Conservation (phyloP, 1,140 invertebrate genomes). For the Dreissena polymorpha region DNA sequence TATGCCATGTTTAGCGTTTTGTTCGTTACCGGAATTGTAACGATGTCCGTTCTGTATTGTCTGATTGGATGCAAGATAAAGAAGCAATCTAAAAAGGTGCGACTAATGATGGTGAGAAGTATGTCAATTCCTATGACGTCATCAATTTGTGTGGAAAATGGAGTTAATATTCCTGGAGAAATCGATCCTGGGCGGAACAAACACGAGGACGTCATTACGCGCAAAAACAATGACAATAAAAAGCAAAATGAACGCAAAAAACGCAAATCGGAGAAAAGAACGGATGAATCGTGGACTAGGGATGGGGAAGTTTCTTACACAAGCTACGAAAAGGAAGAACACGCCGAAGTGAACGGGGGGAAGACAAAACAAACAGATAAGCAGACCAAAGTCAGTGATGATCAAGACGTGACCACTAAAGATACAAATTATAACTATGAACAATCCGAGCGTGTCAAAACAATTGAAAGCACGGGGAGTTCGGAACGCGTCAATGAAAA, state of each 20-base stretch:
- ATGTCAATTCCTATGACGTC: slow-evolving; percentile 14
- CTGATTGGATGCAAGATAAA: not conserved
- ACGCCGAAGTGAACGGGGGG: not conserved
- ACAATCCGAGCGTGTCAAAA: no score
- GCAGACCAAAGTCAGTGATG: no score
- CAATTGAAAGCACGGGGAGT: no score
- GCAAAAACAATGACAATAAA: not conserved
- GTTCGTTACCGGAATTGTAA: slow-evolving; percentile 28
- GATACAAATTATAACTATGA: no score
- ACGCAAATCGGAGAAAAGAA: no score
- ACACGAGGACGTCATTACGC: no score
- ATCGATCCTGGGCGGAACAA: no score
- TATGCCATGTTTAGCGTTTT: slow-evolving; percentile 5
- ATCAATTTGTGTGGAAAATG: not conserved
- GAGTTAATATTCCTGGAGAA: no score
- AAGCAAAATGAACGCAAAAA: not conserved
- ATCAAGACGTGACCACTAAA: no score
- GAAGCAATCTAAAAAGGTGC: not conserved
- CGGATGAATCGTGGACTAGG: not conserved
- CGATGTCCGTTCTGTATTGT: slow-evolving; percentile 25
- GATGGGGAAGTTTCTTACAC: not conserved
- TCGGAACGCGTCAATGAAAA: no score
- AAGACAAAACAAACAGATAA: no score
- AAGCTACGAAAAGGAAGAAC: not conserved
- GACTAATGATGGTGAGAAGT: not conserved